Conservation (phyloP, 2,797 vertebrate genomes). For the Gymnopithys bicolor region DNA sequence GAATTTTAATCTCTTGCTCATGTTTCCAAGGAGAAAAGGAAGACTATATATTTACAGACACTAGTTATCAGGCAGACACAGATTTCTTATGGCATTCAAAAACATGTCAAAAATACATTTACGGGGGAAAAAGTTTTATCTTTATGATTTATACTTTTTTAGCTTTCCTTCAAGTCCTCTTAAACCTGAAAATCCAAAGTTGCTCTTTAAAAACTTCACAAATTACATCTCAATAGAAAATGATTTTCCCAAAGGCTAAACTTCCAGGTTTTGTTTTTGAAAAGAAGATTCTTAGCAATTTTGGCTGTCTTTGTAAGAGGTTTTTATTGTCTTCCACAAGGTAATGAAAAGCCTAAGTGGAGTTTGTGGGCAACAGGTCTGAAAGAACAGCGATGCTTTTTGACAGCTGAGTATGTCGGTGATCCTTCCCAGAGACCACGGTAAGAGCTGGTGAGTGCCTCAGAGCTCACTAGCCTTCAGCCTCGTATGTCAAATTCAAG, state of each 20-base stretch:
- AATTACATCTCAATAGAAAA: conserved; percentile 71
- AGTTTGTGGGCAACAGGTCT: conserved; percentile 68
- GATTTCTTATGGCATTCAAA: neutral
- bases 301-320: conserved; percentile 64
- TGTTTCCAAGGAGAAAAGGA: neutral
- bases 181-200: conserved; percentile 65
- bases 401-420: conserved; percentile 33
- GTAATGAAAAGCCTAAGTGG: conserved; percentile 62
- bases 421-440: conserved; percentile 44
- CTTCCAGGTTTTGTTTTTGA: conserved; percentile 64
- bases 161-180: conserved; percentile 9
- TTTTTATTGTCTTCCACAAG: conserved; percentile 69
- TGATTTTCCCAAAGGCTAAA: conserved; percentile 68
- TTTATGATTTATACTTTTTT: neutral
- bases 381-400: conserved; percentile 47
- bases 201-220: conserved; percentile 61
- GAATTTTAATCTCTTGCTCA: neutral
- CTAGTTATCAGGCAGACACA: neutral
- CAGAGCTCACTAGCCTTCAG: conserved; percentile 31
- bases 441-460: neutral
- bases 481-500: neutral
- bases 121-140: neutral
- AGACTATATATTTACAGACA: neutral
- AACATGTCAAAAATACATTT: neutral
- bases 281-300: conserved; percentile 70